Percentiles rank a stretch among this genome's conserved stretches.
Evolutionary conservation across 2,113 vertebrate genomes (phyloP).

Genomic region (Labeo rohita): DNA sequence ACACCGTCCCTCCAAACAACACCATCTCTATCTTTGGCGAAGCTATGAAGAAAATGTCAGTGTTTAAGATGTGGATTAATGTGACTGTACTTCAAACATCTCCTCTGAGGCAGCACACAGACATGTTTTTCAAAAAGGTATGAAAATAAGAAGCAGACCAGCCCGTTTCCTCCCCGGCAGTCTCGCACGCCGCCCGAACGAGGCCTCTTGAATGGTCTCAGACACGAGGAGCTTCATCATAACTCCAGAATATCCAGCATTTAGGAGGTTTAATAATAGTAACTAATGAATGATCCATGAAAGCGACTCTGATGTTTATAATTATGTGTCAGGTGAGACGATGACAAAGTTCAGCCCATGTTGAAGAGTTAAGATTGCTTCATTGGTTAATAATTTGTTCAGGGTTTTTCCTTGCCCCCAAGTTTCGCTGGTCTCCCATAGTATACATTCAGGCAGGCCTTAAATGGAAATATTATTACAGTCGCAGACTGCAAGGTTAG

Average conservation of each 20-base stretch:
- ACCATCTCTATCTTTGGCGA: neutral
- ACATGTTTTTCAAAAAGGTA: constrained; percentile 18
- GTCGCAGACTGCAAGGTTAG: constrained; percentile 64
- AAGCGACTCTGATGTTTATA: neutral
- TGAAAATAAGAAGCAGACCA: constrained; percentile 54
- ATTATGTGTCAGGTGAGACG: neutral
- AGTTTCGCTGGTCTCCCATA: constrained; percentile 30
- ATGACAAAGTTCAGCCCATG: constrained; percentile 14
- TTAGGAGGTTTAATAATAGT: neutral
- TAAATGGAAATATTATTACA: constrained; percentile 77
- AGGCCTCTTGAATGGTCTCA: constrained; percentile 12
- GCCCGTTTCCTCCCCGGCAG: constrained; percentile 1
- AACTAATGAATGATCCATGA: constrained; percentile 1
- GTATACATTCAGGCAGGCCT: constrained; percentile 71
- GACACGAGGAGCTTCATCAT: neutral
- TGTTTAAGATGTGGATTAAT: constrained; percentile 37
- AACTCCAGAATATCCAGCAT: neutral
- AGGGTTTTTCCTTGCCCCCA: constrained; percentile 22
- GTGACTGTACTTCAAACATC: constrained; percentile 44
- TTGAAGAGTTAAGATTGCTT: neutral
- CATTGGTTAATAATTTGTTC: constrained; percentile 5
- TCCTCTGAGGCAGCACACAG: constrained; percentile 32
- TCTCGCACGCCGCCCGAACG: neutral
- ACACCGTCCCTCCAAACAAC: neutral
- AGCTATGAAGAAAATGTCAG: constrained; percentile 37